Evolutionary conservation across 2,113 vertebrate species (phyloP).

Genomic region (Lucifuga dentata): DNA sequence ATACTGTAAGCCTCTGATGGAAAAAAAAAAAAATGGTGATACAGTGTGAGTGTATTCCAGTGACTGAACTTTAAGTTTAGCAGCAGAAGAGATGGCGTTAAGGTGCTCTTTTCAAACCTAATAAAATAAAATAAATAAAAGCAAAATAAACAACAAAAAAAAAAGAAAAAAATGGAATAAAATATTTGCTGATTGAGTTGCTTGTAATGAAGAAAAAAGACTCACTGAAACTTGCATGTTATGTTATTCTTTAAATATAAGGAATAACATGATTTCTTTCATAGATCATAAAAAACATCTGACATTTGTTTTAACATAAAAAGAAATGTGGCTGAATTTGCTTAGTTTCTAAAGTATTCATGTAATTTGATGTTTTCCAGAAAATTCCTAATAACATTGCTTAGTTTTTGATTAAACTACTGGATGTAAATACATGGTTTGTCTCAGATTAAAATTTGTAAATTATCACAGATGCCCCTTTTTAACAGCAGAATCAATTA

Average conservation of each 20-base stretch:
- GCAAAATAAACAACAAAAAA: too few relatives aligned
- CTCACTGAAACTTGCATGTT: background rate
- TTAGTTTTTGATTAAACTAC: background rate
- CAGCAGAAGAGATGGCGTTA: slow-evolving; percentile 1
- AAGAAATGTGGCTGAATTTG: too few relatives aligned
- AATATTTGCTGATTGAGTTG: background rate
- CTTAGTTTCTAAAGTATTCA: too few relatives aligned
- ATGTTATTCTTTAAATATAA: too few relatives aligned
- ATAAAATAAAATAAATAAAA: background rate
- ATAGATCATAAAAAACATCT: too few relatives aligned
- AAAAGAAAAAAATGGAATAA: too few relatives aligned
- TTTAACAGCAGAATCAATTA: background rate
- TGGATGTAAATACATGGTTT: background rate
- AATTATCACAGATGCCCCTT: slow-evolving; percentile 3
- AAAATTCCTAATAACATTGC: slow-evolving; percentile 7
- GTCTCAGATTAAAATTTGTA: background rate
- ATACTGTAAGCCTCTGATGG: background rate
- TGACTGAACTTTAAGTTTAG: slow-evolving; percentile 12
- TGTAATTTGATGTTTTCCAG: too few relatives aligned
- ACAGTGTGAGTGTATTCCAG: slow-evolving; percentile 19
- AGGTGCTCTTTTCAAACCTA: slow-evolving; percentile 16
- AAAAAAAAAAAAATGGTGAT: slow-evolving; percentile 8
- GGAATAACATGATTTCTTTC: background rate
- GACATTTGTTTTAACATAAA: too few relatives aligned
- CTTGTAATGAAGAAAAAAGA: slow-evolving; percentile 1